Evolutionary conservation across 2,113 vertebrate species (phyloP).

Genomic region (Neotragus pygmaeus): DNA sequence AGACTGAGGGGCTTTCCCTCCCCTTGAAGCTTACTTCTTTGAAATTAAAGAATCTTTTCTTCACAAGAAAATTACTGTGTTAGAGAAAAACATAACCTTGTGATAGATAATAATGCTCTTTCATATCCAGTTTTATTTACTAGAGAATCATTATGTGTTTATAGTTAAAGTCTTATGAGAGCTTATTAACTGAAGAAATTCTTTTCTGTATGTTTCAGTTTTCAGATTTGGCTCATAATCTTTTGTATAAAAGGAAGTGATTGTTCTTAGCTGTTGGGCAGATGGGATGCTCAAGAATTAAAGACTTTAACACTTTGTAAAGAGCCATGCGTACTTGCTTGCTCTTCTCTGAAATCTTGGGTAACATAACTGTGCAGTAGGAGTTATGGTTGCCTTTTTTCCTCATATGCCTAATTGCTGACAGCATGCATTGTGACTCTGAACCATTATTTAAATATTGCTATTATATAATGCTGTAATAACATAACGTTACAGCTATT

Average conservation of each 20-base stretch:
- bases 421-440: neutral
- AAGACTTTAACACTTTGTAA: constrained; percentile 2
- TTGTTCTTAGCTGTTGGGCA: neutral
- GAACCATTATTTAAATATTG: neutral
- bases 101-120: neutral
- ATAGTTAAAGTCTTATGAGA: constrained; percentile 18
- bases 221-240: constrained; percentile 20
- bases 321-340: neutral
- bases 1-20: neutral
- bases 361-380: neutral
- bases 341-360: neutral
- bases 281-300: neutral
- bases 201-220: constrained; percentile 20
- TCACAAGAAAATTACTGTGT: constrained; percentile 18
- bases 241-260: constrained; percentile 22
- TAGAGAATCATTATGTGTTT: neutral
- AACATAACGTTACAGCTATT: constrained; percentile 35
- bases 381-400: neutral
- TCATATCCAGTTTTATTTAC: constrained; percentile 21
- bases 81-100: constrained; percentile 18
- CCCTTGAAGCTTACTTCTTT: neutral
- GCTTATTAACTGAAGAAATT: constrained; percentile 10
- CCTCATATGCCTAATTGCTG: neutral
- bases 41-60: constrained; percentile 28
- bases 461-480: constrained; percentile 29